Base-by-base conservation (phyloP, 2,888 invertebrate species). In the Rapana venosa region DNA sequence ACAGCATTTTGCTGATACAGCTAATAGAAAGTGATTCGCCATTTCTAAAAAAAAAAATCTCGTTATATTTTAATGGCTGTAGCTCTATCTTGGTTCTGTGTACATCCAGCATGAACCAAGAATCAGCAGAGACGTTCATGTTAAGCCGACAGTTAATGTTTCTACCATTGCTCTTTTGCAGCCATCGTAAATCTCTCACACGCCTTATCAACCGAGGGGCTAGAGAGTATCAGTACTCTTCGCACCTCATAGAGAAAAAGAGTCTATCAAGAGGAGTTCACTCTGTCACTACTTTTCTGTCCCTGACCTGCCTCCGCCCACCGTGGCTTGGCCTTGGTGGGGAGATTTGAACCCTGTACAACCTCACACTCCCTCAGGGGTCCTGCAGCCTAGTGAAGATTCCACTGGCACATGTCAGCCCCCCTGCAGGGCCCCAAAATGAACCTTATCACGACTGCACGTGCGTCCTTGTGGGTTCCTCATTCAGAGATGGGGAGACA, bases 281-380 rank as follows among this genome's bases (percentile, higher is more conserved):
- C 74, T n/a, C 74, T 74, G 74, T 74, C 74, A 11, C 74, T 74
- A n/a, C n/a, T n/a, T 74, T n/a, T n/a, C 74, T 30, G 74, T n/a
- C 74, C n/a, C 26, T 74, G 74, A 74, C 74, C 74, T n/a, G 74
- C 22, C 26, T 1, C 74, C 74, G 74, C 74, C 74, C n/a, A 8
- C 6, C n/a, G n/a, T n/a, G 74, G n/a, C n/a, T 22, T 74, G 74
- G n/a, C 74, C 74, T 74, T 74, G 74, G n/a, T n/a, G n/a, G 5
- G 74, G 74, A 74, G 74, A 74, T 74, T 74, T 74, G 74, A 74
- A 74, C 74, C 74, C 74, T 74, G 74, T 74, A 22, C 74, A 74
- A 74, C n/a, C 74, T n/a, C 74, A n/a, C 11, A n/a, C 26, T 11
- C 11, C 74, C 26, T 22, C n/a, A 74, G 74, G 74, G 74, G 74